These are phyloP conservation scores for Catharus bicknelli DNA, from an alignment of 2,113 vertebrate species.

Conservation along the genomic window DNA sequence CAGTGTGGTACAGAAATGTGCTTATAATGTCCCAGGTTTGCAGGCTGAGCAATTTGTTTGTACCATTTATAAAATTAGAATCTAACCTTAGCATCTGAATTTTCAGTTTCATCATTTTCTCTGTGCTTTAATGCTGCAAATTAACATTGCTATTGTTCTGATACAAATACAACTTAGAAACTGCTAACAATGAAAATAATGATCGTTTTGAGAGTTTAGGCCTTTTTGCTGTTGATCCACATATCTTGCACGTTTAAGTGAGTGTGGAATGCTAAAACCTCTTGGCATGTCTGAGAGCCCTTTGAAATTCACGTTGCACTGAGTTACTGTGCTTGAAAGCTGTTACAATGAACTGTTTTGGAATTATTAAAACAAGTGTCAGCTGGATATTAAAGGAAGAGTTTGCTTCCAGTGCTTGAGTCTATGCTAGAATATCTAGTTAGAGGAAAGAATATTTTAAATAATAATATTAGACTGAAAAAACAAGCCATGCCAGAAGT, in stretches of 20 bases:
- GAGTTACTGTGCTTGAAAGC: background rate
- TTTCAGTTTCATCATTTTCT: background rate
- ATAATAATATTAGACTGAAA: background rate
- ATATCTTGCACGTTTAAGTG: background rate
- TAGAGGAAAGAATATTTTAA: background rate
- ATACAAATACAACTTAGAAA: background rate
- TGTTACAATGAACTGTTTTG: constrained; percentile 13
- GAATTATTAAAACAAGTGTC: background rate
- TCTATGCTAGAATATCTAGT: background rate
- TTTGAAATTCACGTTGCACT: constrained; percentile 5
- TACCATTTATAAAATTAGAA: background rate
- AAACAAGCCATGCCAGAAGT: background rate
- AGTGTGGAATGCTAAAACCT: constrained; percentile 44
- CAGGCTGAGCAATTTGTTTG: background rate
- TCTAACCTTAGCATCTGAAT: background rate
- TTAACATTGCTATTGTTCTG: background rate
- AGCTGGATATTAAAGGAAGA: background rate
- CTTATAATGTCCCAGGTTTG: background rate
- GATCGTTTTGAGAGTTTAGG: background rate
- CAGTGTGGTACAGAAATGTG: background rate
- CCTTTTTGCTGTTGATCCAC: background rate
- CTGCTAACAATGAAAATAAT: background rate
- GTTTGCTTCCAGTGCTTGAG: background rate
- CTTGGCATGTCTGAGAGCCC: constrained; percentile 13
- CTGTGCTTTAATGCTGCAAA: background rate